Evolutionary conservation across 1,140 invertebrate species (phyloP).

Genomic region (Camponotus floridanus): DNA sequence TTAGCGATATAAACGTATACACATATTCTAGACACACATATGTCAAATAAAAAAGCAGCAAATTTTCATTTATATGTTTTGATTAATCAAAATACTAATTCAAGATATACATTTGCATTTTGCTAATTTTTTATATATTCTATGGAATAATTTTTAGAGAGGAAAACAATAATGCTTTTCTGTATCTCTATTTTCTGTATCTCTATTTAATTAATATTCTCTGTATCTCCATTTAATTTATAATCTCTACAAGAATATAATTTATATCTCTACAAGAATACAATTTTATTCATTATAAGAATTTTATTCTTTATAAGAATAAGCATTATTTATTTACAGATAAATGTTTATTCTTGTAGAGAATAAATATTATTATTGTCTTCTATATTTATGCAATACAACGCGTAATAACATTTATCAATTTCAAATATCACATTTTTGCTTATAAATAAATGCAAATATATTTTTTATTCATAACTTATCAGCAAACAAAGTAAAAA

Average conservation of each 20-base stretch:
- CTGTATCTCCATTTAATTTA: too few species aligned
- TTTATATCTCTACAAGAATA: too few species aligned
- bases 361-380: not conserved
- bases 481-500: not conserved
- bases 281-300: too few species aligned
- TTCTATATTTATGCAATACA: constrained; percentile 14
- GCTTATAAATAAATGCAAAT: not conserved
- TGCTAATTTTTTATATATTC: not conserved
- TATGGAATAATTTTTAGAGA: not conserved
- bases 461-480: not conserved
- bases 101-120: not conserved
- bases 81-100: not conserved
- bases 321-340: too few species aligned
- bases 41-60: not conserved
- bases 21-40: not conserved
- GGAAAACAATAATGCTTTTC: too few species aligned
- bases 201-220: too few species aligned
- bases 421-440: not conserved
- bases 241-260: too few species aligned
- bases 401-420: not conserved
- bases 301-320: too few species aligned
- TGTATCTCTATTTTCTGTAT: too few species aligned
- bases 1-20: constrained; percentile 25
- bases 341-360: too few species aligned
- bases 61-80: not conserved